Percentiles rank a stretch among this genome's conserved stretches.
phyloP scores from a whole-genome alignment of 2,113 vertebrate species.

The Acanthisitta chloris region DNA sequence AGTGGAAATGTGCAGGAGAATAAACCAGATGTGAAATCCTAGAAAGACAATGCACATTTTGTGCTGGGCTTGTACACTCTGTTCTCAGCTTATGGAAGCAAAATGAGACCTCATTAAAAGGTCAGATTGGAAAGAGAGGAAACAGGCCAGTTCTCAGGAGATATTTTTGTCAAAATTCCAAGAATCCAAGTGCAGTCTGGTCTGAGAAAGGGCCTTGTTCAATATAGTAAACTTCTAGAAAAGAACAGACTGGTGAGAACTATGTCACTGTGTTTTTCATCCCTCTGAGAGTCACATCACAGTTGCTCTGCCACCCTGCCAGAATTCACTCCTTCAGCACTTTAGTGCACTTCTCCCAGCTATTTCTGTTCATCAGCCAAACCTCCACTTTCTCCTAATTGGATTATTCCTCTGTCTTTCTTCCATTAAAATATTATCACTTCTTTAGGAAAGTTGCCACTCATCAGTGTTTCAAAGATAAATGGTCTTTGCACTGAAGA shows the following conservation, averaged over 20 bases:
- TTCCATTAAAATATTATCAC: background rate
- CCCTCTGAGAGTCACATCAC: background rate
- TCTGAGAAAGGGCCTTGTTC: conserved; percentile 7
- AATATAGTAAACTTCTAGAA: background rate
- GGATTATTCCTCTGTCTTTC: background rate
- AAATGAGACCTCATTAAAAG: conserved; percentile 38
- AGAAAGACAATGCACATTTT: conserved; percentile 30
- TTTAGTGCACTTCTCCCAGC: background rate
- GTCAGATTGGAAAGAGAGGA: conserved; percentile 39
- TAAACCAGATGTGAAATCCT: background rate
- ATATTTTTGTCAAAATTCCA: conserved; percentile 40
- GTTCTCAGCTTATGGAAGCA: conserved; percentile 33
- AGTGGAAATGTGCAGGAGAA: background rate
- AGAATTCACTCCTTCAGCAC: background rate
- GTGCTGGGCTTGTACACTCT: background rate
- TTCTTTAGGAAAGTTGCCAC: background rate
- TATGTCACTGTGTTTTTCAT: background rate
- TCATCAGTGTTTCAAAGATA: background rate
- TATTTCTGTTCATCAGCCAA: background rate
- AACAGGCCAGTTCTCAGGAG: conserved; percentile 45
- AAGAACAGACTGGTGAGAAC: background rate
- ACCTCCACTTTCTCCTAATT: background rate
- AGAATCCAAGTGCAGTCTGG: background rate
- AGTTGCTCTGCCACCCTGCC: background rate
- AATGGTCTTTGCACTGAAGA: background rate